Percentiles rank a stretch among this genome's conserved stretches.
Evolutionary conservation across 2,113 vertebrate genomes (phyloP).

Genomic region (Pseudonaja textilis): DNA sequence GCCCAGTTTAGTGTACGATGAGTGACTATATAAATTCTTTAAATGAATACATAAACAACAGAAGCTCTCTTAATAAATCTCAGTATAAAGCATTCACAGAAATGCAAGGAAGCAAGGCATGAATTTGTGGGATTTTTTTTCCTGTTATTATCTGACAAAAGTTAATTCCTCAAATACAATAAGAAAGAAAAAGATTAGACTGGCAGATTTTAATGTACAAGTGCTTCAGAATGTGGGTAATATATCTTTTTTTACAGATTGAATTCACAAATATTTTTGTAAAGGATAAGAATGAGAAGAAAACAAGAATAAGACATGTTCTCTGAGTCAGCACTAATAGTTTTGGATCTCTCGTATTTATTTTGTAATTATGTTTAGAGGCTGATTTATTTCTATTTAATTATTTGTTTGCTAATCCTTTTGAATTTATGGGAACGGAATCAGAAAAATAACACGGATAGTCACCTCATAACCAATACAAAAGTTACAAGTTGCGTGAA

Average conservation of each 20-base stretch:
- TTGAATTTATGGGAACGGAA: not conserved
- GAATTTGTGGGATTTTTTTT: not conserved
- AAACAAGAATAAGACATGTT: not conserved
- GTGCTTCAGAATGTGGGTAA: not conserved
- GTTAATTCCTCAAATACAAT: not conserved
- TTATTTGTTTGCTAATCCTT: not conserved
- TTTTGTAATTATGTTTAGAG: not conserved
- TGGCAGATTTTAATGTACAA: not conserved
- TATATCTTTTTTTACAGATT: not conserved
- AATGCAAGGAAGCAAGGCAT: not conserved
- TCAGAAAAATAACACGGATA: not conserved
- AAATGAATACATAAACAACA: not conserved
- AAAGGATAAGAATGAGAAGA: not conserved
- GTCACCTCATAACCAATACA: too few relatives aligned
- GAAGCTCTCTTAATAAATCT: not conserved
- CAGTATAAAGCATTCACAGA: not conserved
- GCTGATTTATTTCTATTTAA: not conserved
- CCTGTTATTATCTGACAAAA: not conserved
- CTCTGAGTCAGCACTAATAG: not conserved
- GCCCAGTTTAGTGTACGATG: too few relatives aligned
- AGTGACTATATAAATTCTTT: not conserved
- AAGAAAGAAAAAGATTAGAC: not conserved
- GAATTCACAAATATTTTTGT: not conserved
- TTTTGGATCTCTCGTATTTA: not conserved
- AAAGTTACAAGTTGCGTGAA: too few relatives aligned